These are phyloP conservation scores for Xylocopa sonorina DNA, from an alignment of 1,140 invertebrate species.

Conservation along the genomic window DNA sequence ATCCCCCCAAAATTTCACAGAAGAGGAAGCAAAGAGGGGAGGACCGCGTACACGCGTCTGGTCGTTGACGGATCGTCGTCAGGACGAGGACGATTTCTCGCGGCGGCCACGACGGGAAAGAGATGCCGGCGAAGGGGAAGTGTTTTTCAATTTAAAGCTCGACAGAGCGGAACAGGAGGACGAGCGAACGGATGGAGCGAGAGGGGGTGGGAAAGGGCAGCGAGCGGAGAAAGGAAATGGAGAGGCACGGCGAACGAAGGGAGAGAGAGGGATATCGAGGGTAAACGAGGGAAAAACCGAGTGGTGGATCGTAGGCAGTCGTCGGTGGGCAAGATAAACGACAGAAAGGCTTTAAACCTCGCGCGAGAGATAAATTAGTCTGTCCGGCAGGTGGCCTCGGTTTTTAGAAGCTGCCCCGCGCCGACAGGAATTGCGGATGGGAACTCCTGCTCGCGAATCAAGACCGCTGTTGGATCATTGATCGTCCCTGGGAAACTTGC, in stretches of 20 bases:
- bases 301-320: constrained; percentile 61
- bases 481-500: constrained; percentile 6
- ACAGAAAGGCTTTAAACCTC: constrained; percentile 73
- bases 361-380: constrained; percentile 77
- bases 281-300: constrained; percentile 53
- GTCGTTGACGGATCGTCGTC: constrained; percentile 3
- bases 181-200: constrained; percentile 8
- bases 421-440: constrained; percentile 58
- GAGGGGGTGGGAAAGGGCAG: background rate
- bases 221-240: background rate
- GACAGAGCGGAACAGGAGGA: constrained; percentile 32
- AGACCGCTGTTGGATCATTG: constrained; percentile 40
- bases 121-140: constrained; percentile 36
- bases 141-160: constrained; percentile 69
- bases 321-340: constrained; percentile 75
- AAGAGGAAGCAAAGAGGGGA: background rate
- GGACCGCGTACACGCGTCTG: background rate
- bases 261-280: background rate
- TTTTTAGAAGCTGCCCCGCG: constrained; percentile 67
- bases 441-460: constrained; percentile 51
- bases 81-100: constrained; percentile 35
- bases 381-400: constrained; percentile 69
- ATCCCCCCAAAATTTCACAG: no score
- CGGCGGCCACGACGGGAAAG: background rate
- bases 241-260: background rate